Conservation (phyloP, 2,113 vertebrate species). For the Struthidea cinerea region DNA sequence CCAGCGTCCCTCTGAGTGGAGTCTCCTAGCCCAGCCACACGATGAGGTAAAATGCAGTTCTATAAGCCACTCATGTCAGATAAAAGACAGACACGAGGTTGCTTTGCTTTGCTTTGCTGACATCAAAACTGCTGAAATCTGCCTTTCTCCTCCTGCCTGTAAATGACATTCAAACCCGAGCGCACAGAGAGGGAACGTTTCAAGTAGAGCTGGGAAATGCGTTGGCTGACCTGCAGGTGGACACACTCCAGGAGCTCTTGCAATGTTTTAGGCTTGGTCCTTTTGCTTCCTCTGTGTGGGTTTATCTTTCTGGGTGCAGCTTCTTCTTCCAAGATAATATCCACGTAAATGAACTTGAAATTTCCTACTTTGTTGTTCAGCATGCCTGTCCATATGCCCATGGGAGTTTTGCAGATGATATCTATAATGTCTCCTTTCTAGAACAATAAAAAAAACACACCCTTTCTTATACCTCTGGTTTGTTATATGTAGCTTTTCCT, state of each 20-base stretch:
- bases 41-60: not conserved
- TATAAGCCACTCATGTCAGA: not conserved
- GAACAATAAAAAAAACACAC: not conserved
- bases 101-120: not conserved
- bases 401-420: slow-evolving; percentile 87
- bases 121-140: not conserved
- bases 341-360: slow-evolving; percentile 97
- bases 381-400: slow-evolving; percentile 94
- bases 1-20: fast-evolving
- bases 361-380: slow-evolving; percentile 85
- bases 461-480: not conserved
- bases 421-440: slow-evolving; percentile 93
- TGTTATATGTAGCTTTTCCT: not conserved
- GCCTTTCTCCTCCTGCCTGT: not conserved
- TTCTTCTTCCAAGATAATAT: slow-evolving; percentile 77
- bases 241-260: slow-evolving; percentile 82
- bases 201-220: not conserved
- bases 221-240: slow-evolving; percentile 81
- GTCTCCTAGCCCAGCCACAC: not conserved
- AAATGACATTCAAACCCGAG: not conserved
- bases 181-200: not conserved
- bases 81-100: not conserved
- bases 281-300: slow-evolving; percentile 54
- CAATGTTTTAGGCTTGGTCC: slow-evolving; percentile 76
- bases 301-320: slow-evolving; percentile 74